phyloP scores from a whole-genome alignment of 2,888 invertebrate genomes.

The Abrostola triplasia region DNA sequence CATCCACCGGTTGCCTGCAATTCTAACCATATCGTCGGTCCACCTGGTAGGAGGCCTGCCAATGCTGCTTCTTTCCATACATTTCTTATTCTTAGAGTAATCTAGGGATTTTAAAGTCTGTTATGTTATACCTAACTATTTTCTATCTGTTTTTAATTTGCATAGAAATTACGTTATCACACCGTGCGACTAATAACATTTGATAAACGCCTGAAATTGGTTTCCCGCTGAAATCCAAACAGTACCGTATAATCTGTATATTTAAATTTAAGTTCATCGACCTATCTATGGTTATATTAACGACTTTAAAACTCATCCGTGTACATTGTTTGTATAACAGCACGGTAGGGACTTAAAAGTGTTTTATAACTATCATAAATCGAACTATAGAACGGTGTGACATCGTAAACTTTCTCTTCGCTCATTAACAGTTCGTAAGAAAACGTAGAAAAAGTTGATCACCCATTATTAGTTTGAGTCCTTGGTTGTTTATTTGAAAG shows the following conservation, averaged over 20 bases:
- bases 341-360: slow-evolving; percentile 55
- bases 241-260: background rate
- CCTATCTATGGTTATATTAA: slow-evolving; percentile 43
- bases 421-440: slow-evolving; percentile 79
- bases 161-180: too few species aligned
- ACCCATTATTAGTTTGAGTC: slow-evolving; percentile 44
- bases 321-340: slow-evolving; percentile 56
- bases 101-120: too few species aligned
- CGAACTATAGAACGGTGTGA: slow-evolving; percentile 64
- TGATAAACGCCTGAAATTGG: too few species aligned
- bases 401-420: slow-evolving; percentile 79
- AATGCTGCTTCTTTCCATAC: too few species aligned
- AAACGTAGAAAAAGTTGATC: slow-evolving; percentile 57
- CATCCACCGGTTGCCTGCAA: too few species aligned
- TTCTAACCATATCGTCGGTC: too few species aligned
- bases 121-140: too few species aligned
- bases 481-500: slow-evolving; percentile 12
- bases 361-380: slow-evolving; percentile 76
- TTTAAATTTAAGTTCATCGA: slow-evolving; percentile 30
- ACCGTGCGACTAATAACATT: too few species aligned
- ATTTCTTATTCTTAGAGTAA: too few species aligned
- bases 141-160: too few species aligned
- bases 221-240: background rate
- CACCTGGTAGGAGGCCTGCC: too few species aligned
- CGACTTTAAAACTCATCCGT: slow-evolving; percentile 43